phyloP scores from a whole-genome alignment of 1,140 invertebrate genomes.

The Tetranychus urticae region DNA sequence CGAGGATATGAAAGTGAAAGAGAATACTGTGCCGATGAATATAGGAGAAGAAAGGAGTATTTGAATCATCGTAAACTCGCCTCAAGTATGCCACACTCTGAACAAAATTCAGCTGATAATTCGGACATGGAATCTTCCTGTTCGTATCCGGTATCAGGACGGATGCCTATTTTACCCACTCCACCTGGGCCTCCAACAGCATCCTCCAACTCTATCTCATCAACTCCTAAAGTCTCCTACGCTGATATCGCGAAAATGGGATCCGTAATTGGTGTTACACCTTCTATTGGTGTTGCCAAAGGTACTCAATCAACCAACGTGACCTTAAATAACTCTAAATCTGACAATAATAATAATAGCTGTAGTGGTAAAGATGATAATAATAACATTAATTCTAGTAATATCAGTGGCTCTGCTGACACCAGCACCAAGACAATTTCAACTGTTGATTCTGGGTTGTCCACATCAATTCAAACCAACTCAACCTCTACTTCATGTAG shows the following conservation, averaged over 20 bases:
- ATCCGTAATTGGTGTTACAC: not conserved
- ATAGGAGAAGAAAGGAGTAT: not conserved
- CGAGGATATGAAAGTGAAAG: not conserved
- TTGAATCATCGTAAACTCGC: not conserved
- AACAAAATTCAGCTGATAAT: not conserved
- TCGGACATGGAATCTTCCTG: not conserved
- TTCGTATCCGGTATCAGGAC: not conserved
- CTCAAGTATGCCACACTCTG: not conserved
- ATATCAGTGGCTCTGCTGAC: no score
- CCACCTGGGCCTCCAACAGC: not conserved
- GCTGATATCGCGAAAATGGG: not conserved
- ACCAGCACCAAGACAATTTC: no score
- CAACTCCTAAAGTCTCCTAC: not conserved
- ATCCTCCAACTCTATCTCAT: not conserved
- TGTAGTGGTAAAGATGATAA: no score
- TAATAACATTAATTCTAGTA: no score
- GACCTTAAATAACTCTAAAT: no score
- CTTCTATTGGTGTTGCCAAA: no score
- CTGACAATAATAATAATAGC: no score
- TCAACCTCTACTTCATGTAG: no score
- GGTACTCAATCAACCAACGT: no score
- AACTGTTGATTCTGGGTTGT: no score
- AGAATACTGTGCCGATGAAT: not conserved
- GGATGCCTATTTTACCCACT: not conserved
- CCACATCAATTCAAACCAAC: no score